These are phyloP conservation scores for Heteropelma amictum DNA, from an alignment of 2,888 invertebrate genomes.

Conservation along the genomic window DNA sequence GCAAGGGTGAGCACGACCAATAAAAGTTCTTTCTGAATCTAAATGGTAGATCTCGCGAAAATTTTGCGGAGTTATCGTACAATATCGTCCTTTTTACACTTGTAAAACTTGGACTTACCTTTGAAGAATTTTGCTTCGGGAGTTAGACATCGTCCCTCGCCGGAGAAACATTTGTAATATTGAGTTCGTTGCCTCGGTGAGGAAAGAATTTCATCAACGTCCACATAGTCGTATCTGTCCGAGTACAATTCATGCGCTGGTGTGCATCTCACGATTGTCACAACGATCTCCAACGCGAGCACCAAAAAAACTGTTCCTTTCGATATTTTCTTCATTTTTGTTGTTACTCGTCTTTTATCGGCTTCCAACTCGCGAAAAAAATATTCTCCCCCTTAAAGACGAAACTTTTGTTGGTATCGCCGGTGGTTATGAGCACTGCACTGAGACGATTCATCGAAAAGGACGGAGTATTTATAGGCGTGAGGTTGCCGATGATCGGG, in stretches of 20 bases:
- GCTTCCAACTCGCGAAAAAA: too few species aligned
- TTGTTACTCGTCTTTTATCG: neutral
- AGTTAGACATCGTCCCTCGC: conserved; percentile 59
- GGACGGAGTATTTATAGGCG: conserved; percentile 48
- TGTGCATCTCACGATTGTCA: conserved; percentile 36
- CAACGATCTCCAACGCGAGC: conserved; percentile 13
- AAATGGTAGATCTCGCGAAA: too few species aligned
- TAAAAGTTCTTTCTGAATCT: too few species aligned
- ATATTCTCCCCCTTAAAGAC: too few species aligned
- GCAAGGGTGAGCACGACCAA: too few species aligned
- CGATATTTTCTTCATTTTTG: neutral
- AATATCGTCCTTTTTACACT: too few species aligned
- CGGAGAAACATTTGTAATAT: conserved; percentile 66
- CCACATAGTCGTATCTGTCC: conserved; percentile 62
- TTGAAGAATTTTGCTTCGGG: conserved; percentile 61
- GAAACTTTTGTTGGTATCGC: too few species aligned
- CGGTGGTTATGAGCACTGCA: conserved; percentile 22
- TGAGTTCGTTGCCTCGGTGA: conserved; percentile 61
- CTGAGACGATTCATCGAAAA: conserved; percentile 36
- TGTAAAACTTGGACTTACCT: conserved; percentile 55
- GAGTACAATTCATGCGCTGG: conserved; percentile 58
- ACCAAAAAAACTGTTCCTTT: neutral
- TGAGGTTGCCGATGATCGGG: conserved; percentile 30
- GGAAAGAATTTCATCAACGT: conserved; percentile 64
- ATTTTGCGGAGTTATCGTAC: too few species aligned